Evolutionary conservation across 64 coral and sea anemone species (phyloP).

Genomic region (Stylophora pistillata): DNA sequence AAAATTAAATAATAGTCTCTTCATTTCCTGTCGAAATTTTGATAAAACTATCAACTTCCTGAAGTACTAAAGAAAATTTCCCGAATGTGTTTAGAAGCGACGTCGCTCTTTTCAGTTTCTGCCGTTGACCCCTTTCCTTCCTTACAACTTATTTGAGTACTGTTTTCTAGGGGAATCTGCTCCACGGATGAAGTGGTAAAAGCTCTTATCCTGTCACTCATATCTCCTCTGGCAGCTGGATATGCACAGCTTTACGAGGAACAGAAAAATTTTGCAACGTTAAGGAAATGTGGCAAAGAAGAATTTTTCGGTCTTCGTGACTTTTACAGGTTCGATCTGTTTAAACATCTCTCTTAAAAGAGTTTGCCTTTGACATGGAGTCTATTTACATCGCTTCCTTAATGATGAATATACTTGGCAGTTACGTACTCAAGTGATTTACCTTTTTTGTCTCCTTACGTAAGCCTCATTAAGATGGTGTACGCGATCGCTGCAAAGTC

Average conservation of each 20-base stretch:
- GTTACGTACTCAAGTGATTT: not conserved
- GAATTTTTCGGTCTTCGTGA: conserved; percentile 95
- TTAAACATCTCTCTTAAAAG: too few relatives aligned
- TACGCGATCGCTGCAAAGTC: conserved; percentile 69
- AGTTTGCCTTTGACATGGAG: too few relatives aligned
- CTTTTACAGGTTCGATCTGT: conserved; percentile 86
- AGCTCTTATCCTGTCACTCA: conserved; percentile 30
- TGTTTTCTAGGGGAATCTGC: conserved; percentile 77
- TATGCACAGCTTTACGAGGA: conserved; percentile 68
- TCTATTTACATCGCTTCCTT: not conserved
- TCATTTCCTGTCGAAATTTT: too few relatives aligned
- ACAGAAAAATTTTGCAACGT: conserved; percentile 73
- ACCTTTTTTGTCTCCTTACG: not conserved
- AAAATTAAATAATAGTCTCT: too few relatives aligned
- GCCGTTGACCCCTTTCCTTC: not conserved
- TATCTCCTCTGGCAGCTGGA: conserved; percentile 63
- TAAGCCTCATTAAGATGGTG: conserved; percentile 93
- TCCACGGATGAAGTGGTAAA: conserved; percentile 37
- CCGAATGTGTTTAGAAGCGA: too few relatives aligned
- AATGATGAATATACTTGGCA: not conserved
- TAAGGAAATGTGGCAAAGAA: conserved; percentile 64
- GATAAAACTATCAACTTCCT: too few relatives aligned
- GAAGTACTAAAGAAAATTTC: too few relatives aligned
- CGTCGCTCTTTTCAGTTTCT: too few relatives aligned
- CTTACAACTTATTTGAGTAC: not conserved